Conservation (phyloP, 1,140 invertebrate species). For the Cydia pomonella region DNA sequence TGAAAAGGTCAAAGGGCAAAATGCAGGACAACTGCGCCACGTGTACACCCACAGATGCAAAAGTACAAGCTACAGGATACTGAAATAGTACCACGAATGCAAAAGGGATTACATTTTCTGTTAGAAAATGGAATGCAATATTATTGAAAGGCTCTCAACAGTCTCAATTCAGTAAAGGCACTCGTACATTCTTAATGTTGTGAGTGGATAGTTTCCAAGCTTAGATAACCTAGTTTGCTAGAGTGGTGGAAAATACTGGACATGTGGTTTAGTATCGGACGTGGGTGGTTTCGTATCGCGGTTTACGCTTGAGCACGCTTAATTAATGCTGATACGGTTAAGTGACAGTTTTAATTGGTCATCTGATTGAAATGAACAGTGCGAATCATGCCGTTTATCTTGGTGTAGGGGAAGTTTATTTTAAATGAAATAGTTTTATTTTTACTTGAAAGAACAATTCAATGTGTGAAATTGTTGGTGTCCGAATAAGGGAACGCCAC, state of each 20-base stretch:
- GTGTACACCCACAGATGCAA: background rate
- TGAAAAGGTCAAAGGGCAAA: background rate
- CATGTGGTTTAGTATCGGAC: background rate
- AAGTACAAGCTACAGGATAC: background rate
- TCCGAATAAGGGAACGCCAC: no score
- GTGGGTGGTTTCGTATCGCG: background rate
- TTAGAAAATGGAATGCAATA: background rate
- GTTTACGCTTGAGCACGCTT: background rate
- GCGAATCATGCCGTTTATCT: no score
- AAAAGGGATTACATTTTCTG: background rate
- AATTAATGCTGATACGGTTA: background rate
- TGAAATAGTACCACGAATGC: background rate
- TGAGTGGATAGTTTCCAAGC: background rate
- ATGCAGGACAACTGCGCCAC: background rate
- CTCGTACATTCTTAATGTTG: no score
- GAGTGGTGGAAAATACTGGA: background rate
- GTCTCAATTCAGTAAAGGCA: no score
- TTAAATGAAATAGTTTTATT: no score
- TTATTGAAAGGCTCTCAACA: no score
- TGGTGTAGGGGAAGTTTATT: no score
- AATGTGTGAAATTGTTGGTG: no score
- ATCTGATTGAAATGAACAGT: no score
- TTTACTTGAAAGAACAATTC: no score
- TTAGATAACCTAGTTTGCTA: background rate
- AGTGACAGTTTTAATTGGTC: background rate